Base-by-base conservation (phyloP, 1,140 invertebrate species). In the Nasonia longicornis region DNA sequence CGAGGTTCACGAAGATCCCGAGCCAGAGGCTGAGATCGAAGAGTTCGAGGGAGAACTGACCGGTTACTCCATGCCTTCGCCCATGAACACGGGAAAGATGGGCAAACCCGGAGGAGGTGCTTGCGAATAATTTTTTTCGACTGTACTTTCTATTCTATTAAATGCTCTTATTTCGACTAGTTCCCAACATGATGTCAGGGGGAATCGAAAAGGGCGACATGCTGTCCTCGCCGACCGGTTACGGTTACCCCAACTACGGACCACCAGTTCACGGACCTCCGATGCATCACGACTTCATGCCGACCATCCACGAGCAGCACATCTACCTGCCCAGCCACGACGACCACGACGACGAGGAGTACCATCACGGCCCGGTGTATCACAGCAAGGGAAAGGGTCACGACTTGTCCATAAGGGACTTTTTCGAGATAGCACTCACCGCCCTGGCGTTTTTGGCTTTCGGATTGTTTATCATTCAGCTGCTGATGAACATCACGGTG, bases 381-480 rank as follows among this genome's bases (percentile, higher is more conserved):
- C 82, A 91, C 22, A 84, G 85, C 20, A 94, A 94, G 83, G 91
- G 79, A 3, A 91, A 91, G 74, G 88, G 90, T 66, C 85, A 86
- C 16, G 89, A 93, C 8, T 87, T 95, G 16, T 92, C 93, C 1
- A 86, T 96, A 12, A 92, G 92, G 42, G 95, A 96, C 82, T 91
- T 96, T 45, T 95, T 95, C 63, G 95, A 96, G 80, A 93, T 96
- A 67, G 95, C 95, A 0, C 90, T 96, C 1, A 96, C 95, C 0
- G 95, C 95, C 0, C 91, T 96, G 11, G 95, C 95, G 0, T 96
- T 95, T 85, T 85, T 96, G n/a, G 94, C 95, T 0, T 96, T 96
- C 86, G 94, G 94, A 64, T 93, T 95, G 87, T 96, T 96, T 81
- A 91, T 95, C 3, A 89, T 96, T 48, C 95, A 96, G 86, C 91